Conservation (phyloP, 2,797 vertebrate species). For the Gymnopithys bicolor region DNA sequence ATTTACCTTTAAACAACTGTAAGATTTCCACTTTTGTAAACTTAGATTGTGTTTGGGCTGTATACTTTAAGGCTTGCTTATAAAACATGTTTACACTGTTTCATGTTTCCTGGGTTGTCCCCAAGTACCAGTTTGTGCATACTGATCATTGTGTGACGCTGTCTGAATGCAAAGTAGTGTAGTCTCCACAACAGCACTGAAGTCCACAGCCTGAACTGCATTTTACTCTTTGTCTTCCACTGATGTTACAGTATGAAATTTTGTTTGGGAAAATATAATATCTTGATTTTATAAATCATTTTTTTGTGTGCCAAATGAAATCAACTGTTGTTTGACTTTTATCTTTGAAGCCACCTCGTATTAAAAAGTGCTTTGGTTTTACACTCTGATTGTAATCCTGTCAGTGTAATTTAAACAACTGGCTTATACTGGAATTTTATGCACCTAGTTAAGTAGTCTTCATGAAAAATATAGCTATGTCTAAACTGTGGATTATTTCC, state of each 20-base stretch:
- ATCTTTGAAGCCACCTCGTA: not conserved
- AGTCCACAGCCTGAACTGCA: not conserved
- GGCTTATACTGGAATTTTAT: not conserved
- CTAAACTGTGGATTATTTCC: not conserved
- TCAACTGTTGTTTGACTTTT: not conserved
- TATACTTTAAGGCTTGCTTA: not conserved
- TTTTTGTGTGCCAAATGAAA: not conserved
- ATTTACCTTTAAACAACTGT: conserved; percentile 20
- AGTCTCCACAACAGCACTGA: not conserved
- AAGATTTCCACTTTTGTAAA: not conserved
- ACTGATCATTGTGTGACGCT: not conserved
- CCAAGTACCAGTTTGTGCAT: not conserved
- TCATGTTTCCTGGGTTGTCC: not conserved
- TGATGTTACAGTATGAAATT: not conserved
- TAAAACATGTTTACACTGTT: not conserved
- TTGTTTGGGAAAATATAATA: not conserved
- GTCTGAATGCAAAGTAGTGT: not conserved
- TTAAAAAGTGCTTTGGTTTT: not conserved
- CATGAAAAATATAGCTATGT: not conserved
- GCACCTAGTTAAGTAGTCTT: not conserved
- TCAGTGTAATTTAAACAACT: not conserved
- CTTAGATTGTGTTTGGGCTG: not conserved
- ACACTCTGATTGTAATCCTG: not conserved
- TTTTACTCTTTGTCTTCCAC: not conserved
- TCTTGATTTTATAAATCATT: not conserved